Percentiles rank a stretch among this genome's conserved stretches.
phyloP scores from a whole-genome alignment of 2,797 vertebrate species.

The Falco columbarius region DNA sequence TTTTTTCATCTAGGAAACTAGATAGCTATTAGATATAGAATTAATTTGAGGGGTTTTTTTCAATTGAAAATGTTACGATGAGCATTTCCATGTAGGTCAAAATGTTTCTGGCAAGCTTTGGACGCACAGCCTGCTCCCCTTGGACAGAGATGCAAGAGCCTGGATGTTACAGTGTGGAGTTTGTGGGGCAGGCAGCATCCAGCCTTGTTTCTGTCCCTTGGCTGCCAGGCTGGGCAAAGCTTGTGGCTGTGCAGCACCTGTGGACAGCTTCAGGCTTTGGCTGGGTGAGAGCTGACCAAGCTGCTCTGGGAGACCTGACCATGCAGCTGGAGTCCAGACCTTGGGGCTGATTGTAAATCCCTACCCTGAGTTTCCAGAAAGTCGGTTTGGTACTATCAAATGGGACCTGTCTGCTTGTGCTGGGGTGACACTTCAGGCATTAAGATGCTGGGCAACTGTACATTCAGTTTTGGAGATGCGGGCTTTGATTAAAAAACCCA shows the following conservation, averaged over 20 bases:
- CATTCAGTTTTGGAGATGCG: neutral
- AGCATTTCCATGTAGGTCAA: neutral
- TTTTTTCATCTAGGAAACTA: neutral
- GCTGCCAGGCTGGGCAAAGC: neutral
- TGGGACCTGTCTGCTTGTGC: neutral
- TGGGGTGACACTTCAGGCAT: neutral
- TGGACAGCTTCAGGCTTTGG: neutral
- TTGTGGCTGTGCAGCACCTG: accelerated
- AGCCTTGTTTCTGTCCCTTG: neutral
- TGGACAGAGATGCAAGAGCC: neutral
- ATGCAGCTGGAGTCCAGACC: neutral
- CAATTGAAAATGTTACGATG: neutral
- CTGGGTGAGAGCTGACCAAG: neutral
- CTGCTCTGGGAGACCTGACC: neutral
- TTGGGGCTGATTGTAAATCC: neutral
- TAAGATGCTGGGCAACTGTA: neutral
- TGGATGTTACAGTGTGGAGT: neutral
- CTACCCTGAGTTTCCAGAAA: accelerated
- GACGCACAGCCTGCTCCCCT: neutral
- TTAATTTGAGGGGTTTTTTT: neutral
- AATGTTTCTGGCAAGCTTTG: neutral
- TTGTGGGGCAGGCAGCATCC: neutral
- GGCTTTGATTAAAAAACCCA: neutral
- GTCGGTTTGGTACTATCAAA: neutral
- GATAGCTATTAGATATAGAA: neutral